Percentiles rank a stretch among this genome's conserved stretches.
These are phyloP conservation scores for Agrochola lota DNA, from an alignment of 2,888 invertebrate genomes.

Conservation along the genomic window DNA sequence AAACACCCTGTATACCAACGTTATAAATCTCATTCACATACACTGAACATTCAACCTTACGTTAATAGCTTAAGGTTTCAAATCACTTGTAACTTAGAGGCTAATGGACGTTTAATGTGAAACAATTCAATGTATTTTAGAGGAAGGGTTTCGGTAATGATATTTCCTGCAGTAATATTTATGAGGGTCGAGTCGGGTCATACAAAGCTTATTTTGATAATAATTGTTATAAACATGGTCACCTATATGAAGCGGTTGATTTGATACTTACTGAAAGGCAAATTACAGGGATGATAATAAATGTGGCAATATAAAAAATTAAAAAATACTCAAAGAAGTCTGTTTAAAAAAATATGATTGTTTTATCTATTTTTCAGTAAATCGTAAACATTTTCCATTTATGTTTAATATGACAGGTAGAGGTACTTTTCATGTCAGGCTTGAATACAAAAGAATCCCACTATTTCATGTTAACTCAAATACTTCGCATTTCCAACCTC, in stretches of 20 bases:
- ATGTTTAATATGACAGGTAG: too few species aligned
- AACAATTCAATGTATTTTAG: constrained; percentile 58
- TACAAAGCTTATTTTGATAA: constrained; percentile 47
- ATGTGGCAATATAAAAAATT: too few species aligned
- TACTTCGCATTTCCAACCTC: not conserved
- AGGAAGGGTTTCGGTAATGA: constrained; percentile 54
- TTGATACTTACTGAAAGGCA: not conserved
- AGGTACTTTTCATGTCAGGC: too few species aligned
- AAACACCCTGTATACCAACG: constrained; percentile 3
- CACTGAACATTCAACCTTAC: constrained; percentile 35
- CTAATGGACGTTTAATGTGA: constrained; percentile 43
- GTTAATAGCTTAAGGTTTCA: not conserved
- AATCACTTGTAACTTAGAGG: not conserved
- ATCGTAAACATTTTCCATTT: not conserved
- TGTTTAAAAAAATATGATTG: not conserved
- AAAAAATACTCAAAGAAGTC: too few species aligned
- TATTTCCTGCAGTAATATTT: constrained; percentile 58
- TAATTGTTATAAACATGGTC: constrained; percentile 39
- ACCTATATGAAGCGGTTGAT: not conserved
- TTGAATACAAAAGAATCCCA: not conserved
- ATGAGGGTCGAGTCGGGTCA: constrained; percentile 51
- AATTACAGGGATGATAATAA: too few species aligned
- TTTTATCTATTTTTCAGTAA: too few species aligned
- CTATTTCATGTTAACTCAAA: not conserved
- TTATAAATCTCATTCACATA: constrained; percentile 2